Percentiles rank a stretch among this genome's conserved stretches.
phyloP scores from a whole-genome alignment of 2,888 invertebrate species.

The Merodon equestris region DNA sequence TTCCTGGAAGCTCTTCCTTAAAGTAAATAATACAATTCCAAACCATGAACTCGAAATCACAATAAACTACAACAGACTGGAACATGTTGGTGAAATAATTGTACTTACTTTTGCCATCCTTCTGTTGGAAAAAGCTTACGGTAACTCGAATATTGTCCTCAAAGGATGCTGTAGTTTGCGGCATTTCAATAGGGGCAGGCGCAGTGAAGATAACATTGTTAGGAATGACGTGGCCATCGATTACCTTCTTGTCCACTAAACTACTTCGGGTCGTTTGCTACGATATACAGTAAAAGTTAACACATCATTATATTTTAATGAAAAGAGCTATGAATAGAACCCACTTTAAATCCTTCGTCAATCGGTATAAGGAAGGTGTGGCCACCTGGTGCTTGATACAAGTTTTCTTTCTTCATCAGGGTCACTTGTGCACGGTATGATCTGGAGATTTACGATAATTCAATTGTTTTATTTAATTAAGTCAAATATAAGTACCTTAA shows the following conservation, averaged over 20 bases:
- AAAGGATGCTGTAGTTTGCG: conserved; percentile 89
- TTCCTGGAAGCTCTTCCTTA: no score
- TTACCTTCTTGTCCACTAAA: conserved; percentile 89
- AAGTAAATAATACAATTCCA: no score
- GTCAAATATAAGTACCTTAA: conserved; percentile 81
- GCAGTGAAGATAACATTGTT: conserved; percentile 92
- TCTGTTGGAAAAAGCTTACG: conserved; percentile 87
- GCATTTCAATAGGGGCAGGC: conserved; percentile 86
- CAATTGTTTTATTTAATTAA: no score
- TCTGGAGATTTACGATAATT: conserved; percentile 73
- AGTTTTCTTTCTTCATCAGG: conserved; percentile 85
- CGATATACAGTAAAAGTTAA: not conserved
- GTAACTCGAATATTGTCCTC: conserved; percentile 91
- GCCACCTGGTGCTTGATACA: conserved; percentile 88
- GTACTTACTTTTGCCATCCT: conserved; percentile 85
- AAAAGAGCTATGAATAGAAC: conserved; percentile 25
- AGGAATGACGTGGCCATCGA: conserved; percentile 94
- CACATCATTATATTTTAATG: no score
- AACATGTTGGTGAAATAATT: no score
- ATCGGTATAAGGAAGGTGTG: conserved; percentile 95
- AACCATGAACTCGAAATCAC: no score
- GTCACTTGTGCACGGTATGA: conserved; percentile 88
- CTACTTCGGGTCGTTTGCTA: conserved; percentile 85
- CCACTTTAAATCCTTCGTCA: conserved; percentile 93
- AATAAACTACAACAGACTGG: no score